phyloP scores from a whole-genome alignment of 2,888 invertebrate species.

The Hemicrepidius hirtus region DNA sequence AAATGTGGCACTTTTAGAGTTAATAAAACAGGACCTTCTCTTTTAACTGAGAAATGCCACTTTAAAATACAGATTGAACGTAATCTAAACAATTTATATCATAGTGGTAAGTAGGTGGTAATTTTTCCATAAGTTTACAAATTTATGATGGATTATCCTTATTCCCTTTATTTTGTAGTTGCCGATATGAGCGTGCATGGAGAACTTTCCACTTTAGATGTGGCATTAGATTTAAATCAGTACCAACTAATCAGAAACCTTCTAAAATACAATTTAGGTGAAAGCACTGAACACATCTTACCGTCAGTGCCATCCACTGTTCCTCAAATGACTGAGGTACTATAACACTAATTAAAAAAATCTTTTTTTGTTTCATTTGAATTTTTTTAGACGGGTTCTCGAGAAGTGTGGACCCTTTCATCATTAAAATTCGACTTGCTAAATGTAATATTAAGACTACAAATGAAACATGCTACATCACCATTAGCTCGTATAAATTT shows the following conservation, averaged over 20 bases:
- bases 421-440: constrained; percentile 88
- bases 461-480: constrained; percentile 75
- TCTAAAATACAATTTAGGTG: constrained; percentile 92
- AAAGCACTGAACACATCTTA: constrained; percentile 82
- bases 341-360: constrained; percentile 12
- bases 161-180: constrained; percentile 72
- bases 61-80: constrained; percentile 87
- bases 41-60: constrained; percentile 89
- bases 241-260: constrained; percentile 92
- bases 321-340: constrained; percentile 64
- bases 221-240: constrained; percentile 87
- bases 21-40: constrained; percentile 77
- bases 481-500: constrained; percentile 92
- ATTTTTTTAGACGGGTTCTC: constrained; percentile 61
- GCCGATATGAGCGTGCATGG: constrained; percentile 92
- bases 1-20: constrained; percentile 74
- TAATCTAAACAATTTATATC: constrained; percentile 79
- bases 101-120: constrained; percentile 63
- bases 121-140: too few species aligned
- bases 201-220: constrained; percentile 88
- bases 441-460: constrained; percentile 87
- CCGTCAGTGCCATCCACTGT: constrained; percentile 65
- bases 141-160: too few species aligned
- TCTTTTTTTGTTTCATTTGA: not conserved
- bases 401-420: constrained; percentile 84